A percentile compares a stretch with the other conserved stretches of the same genome.
Evolutionary conservation across 2,113 vertebrate genomes (phyloP).

Genomic region (Ictalurus punctatus): DNA sequence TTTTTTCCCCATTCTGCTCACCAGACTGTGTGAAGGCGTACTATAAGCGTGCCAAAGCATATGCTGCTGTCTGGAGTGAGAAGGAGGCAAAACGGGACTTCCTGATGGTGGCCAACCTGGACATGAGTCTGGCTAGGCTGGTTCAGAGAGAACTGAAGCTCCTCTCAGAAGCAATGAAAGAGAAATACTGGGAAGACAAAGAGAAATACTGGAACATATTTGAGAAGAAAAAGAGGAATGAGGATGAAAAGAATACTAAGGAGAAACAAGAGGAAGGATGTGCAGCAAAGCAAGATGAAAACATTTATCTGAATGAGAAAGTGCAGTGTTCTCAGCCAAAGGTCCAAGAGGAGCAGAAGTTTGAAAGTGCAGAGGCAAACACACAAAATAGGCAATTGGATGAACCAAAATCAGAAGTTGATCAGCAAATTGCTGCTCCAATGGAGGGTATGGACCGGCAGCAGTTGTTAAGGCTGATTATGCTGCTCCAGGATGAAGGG

Average conservation of each 20-base stretch:
- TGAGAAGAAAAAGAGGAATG: conserved; percentile 45
- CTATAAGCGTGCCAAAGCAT: conserved; percentile 84
- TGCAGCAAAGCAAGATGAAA: background rate
- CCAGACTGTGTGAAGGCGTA: conserved; percentile 83
- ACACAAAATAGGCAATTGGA: conserved; percentile 31
- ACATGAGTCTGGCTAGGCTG: conserved; percentile 68
- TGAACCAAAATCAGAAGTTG: background rate
- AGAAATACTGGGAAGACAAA: conserved; percentile 82
- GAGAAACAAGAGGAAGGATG: background rate
- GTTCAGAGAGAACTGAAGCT: conserved; percentile 74
- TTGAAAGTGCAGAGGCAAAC: conserved; percentile 10
- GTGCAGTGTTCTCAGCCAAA: conserved; percentile 14
- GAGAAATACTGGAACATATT: conserved; percentile 81
- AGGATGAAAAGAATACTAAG: conserved; percentile 32
- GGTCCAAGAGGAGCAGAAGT: conserved; percentile 15
- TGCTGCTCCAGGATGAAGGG: conserved; percentile 79
- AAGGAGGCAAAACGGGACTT: conserved; percentile 75
- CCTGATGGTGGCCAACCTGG: conserved; percentile 74
- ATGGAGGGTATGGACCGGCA: conserved; percentile 73
- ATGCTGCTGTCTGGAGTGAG: conserved; percentile 82
- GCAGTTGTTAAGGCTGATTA: conserved; percentile 80
- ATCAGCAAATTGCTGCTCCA: conserved; percentile 12
- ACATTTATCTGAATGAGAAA: background rate
- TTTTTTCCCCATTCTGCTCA: background rate
- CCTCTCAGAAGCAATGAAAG: conserved; percentile 79